Conservation (phyloP, 2,797 vertebrate genomes). For the Spinibarbus caldwelli region DNA sequence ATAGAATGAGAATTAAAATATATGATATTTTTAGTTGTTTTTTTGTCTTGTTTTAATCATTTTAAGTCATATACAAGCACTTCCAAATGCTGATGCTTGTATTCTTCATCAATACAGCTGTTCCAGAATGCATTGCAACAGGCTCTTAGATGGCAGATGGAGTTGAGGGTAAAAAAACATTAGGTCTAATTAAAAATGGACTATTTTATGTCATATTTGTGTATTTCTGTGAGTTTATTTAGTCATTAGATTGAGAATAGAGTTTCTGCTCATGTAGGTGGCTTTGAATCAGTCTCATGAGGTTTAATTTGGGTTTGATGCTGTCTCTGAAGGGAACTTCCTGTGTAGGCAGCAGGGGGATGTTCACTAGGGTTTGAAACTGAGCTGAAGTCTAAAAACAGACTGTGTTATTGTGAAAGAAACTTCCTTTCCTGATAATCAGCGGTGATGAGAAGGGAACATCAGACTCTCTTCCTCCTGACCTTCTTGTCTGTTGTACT, state of each 20-base stretch:
- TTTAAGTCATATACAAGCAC: neutral
- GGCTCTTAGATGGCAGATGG: neutral
- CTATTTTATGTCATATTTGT: neutral
- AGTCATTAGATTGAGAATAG: neutral
- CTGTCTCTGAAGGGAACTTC: neutral
- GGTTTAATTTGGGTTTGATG: neutral
- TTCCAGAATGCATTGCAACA: neutral
- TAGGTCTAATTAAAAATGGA: neutral
- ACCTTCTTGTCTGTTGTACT: neutral
- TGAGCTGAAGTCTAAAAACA: neutral
- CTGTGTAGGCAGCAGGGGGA: neutral
- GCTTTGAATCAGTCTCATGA: neutral
- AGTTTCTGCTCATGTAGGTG: neutral
- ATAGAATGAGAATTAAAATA: no score
- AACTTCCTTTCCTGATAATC: conserved; percentile 1
- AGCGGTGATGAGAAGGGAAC: neutral
- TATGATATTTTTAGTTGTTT: no score
- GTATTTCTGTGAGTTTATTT: neutral
- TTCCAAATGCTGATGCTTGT: no score
- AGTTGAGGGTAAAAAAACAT: neutral
- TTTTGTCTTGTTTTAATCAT: no score
- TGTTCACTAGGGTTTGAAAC: neutral
- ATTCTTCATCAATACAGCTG: neutral
- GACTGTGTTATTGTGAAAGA: neutral
- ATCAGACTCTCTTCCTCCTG: neutral